Conservation (phyloP, 2,113 vertebrate genomes). For the Pollachius pollachius region DNA sequence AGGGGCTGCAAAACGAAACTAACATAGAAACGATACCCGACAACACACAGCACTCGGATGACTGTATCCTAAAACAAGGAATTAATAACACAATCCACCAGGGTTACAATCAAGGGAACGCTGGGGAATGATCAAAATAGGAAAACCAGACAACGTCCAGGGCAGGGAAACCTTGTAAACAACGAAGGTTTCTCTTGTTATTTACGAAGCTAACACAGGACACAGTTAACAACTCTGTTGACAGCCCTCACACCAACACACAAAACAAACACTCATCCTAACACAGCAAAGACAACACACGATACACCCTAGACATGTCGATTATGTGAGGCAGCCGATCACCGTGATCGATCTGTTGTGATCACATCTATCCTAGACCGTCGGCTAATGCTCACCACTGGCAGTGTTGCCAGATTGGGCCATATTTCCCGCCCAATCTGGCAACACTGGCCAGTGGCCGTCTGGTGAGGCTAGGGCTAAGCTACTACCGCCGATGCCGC, state of each 20-base stretch:
- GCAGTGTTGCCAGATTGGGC: too few species aligned
- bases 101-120: too few species aligned
- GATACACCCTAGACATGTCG: too few species aligned
- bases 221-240: constrained; percentile 41
- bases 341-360: constrained; percentile 25
- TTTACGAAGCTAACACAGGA: constrained; percentile 34
- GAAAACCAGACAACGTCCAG: too few species aligned
- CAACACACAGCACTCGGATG: too few species aligned
- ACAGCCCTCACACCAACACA: constrained; percentile 12
- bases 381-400: too few species aligned
- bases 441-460: too few species aligned
- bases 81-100: too few species aligned
- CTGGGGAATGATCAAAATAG: too few species aligned
- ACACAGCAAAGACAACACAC: not conserved
- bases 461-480: constrained; percentile 35
- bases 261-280: not conserved
- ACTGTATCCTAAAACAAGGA: too few species aligned
- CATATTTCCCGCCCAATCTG: too few species aligned
- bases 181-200: constrained; percentile 25
- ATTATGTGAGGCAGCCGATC: not conserved
- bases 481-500: constrained; percentile 22
- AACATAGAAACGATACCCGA: too few species aligned
- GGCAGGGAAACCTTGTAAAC: constrained; percentile 33
- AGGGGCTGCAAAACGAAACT: not conserved
- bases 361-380: constrained; percentile 52